Evolutionary conservation across 2,888 invertebrate species (phyloP).

Genomic region (Chouioia cunea): DNA sequence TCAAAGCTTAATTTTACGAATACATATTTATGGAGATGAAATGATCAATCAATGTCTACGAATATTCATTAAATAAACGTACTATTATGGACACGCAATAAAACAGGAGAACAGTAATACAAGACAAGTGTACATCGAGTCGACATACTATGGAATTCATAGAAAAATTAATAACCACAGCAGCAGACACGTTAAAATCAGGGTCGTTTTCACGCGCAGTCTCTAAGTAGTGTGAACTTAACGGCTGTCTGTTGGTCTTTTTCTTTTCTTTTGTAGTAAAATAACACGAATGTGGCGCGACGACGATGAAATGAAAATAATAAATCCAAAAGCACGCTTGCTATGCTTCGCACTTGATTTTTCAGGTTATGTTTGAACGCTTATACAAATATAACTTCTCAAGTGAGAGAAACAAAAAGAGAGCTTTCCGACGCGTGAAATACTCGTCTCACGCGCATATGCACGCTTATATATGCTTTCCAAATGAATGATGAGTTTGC

Average conservation of each 20-base stretch:
- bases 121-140: too few species aligned
- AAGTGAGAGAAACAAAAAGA: not conserved
- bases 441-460: not conserved
- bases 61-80: too few species aligned
- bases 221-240: conserved; percentile 34
- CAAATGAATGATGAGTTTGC: conserved; percentile 5
- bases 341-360: conserved; percentile 36
- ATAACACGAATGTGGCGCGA: too few species aligned
- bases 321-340: conserved; percentile 16
- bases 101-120: too few species aligned
- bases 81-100: too few species aligned
- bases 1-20: too few species aligned
- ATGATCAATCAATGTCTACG: too few species aligned
- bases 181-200: conserved; percentile 6
- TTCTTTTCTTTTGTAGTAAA: too few species aligned
- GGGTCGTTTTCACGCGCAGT: conserved; percentile 4
- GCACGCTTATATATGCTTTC: not conserved
- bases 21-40: too few species aligned
- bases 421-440: conserved; percentile 18
- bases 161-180: too few species aligned
- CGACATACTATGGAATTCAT: too few species aligned
- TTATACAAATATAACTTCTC: conserved; percentile 25
- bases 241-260: conserved; percentile 7
- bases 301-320: conserved; percentile 1
- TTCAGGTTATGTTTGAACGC: conserved; percentile 32